A percentile compares a stretch with the other conserved stretches of the same genome.
Evolutionary conservation across 2,888 invertebrate species (phyloP).

Genomic region (Phaedon cochleariae): DNA sequence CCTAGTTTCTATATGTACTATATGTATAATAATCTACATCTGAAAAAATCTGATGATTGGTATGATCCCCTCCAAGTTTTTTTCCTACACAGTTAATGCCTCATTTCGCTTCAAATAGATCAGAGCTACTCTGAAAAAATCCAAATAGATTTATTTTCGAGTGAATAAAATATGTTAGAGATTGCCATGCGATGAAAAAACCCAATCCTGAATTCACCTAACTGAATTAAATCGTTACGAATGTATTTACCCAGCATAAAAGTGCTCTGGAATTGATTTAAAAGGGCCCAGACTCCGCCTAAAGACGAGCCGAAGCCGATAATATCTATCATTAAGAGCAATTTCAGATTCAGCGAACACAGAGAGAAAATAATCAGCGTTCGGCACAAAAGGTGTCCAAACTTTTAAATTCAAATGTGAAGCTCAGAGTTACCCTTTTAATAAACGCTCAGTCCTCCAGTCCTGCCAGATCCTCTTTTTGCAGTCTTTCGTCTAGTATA

Average conservation of each 20-base stretch:
- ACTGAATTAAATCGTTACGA: not conserved
- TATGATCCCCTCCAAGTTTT: no score
- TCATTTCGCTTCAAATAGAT: no score
- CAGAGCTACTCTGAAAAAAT: not conserved
- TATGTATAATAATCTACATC: no score
- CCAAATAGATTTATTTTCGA: not conserved
- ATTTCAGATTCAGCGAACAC: constrained; percentile 30
- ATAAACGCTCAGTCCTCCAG: not conserved
- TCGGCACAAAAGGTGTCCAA: constrained; percentile 28
- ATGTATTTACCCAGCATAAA: not conserved
- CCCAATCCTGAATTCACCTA: not conserved
- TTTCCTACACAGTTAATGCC: no score
- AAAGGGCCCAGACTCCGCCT: not conserved
- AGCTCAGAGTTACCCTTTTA: constrained; percentile 5
- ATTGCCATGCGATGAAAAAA: not conserved
- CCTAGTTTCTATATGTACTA: no score
- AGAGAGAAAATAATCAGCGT: constrained; percentile 30
- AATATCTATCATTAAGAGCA: constrained; percentile 35
- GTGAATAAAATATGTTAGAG: not conserved
- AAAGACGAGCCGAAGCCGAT: constrained; percentile 9
- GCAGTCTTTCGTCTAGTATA: not conserved
- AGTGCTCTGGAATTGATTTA: not conserved
- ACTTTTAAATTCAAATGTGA: constrained; percentile 33
- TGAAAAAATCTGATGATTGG: no score
- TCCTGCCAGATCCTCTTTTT: not conserved